phyloP scores from a whole-genome alignment of 1,140 invertebrate species.

The Drosophila tsacasi region DNA sequence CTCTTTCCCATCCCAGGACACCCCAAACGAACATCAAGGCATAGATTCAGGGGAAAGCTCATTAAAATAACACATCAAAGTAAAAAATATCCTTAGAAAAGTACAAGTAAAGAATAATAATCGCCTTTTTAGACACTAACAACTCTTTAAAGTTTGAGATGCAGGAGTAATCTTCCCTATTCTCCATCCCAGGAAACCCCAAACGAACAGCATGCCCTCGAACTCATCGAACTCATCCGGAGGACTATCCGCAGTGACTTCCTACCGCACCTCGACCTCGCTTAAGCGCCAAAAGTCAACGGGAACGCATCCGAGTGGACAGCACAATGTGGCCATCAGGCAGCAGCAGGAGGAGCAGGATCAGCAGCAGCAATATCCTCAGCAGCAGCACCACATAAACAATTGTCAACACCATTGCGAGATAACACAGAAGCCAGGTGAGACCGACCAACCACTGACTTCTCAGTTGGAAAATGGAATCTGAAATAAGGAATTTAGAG shows the following conservation, averaged over 20 bases:
- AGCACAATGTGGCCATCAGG: conserved; percentile 50
- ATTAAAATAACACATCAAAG: neutral
- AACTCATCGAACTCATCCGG: conserved; percentile 55
- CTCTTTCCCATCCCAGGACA: neutral
- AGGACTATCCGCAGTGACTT: conserved; percentile 23
- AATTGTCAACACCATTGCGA: conserved; percentile 64
- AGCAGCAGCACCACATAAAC: conserved; percentile 54
- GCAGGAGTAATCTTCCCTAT: neutral
- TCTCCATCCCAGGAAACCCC: conserved; percentile 56
- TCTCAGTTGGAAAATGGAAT: conserved; percentile 34
- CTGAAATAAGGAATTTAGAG: neutral
- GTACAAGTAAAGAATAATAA: too few relatives aligned
- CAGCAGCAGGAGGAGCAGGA: conserved; percentile 53
- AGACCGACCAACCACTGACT: conserved; percentile 32
- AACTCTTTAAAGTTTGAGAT: neutral
- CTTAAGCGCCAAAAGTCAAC: conserved; percentile 73
- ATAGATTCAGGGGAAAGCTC: neutral
- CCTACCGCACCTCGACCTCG: conserved; percentile 66
- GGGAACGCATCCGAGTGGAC: conserved; percentile 70
- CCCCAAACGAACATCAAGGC: neutral
- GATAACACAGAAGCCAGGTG: conserved; percentile 74
- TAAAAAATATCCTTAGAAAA: too few relatives aligned
- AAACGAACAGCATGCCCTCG: conserved; percentile 71
- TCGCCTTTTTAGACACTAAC: neutral
- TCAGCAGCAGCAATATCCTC: conserved; percentile 48